Evolutionary conservation across 2,797 vertebrate species (phyloP).

Genomic region (Liparis tanakae): DNA sequence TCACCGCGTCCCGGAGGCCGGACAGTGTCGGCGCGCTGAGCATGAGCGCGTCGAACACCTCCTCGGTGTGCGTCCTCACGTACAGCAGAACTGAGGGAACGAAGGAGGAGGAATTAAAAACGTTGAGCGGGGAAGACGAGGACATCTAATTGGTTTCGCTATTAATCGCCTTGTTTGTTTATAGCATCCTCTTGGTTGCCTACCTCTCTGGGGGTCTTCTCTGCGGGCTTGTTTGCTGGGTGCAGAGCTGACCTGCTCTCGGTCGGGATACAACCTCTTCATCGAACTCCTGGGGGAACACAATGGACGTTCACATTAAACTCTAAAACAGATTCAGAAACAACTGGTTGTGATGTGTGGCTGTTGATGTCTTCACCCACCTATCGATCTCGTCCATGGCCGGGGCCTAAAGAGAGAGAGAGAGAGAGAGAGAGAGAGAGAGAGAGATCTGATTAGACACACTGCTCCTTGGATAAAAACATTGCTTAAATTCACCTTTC

Average conservation of each 20-base stretch:
- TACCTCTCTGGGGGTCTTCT: slow-evolving; percentile 90
- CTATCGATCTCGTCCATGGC: slow-evolving; percentile 84
- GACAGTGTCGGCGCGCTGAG: slow-evolving; percentile 91
- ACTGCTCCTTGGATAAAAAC: too few species aligned
- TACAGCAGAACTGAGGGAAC: slow-evolving; percentile 89
- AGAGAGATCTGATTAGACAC: too few species aligned
- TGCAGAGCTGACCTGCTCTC: slow-evolving; percentile 77
- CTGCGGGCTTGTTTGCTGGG: slow-evolving; percentile 86
- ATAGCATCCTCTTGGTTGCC: too few species aligned
- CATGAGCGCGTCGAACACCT: slow-evolving; percentile 98
- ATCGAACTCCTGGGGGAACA: slow-evolving; percentile 80
- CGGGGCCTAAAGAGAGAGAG: too few species aligned
- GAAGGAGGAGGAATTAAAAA: background rate
- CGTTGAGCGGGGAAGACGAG: background rate
- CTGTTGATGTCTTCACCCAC: slow-evolving; percentile 49
- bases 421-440: too few species aligned
- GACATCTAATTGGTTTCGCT: background rate
- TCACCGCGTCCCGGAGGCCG: slow-evolving; percentile 93
- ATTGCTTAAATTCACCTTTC: slow-evolving; percentile 58
- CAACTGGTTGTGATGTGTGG: background rate
- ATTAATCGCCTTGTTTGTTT: background rate
- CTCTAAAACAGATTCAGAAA: background rate
- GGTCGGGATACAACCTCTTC: slow-evolving; percentile 89
- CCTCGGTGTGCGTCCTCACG: slow-evolving; percentile 88
- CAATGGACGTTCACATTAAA: slow-evolving; percentile 31